Evolutionary conservation across 2,888 invertebrate genomes (phyloP).

Genomic region (Chaitophorus viminalis): DNA sequence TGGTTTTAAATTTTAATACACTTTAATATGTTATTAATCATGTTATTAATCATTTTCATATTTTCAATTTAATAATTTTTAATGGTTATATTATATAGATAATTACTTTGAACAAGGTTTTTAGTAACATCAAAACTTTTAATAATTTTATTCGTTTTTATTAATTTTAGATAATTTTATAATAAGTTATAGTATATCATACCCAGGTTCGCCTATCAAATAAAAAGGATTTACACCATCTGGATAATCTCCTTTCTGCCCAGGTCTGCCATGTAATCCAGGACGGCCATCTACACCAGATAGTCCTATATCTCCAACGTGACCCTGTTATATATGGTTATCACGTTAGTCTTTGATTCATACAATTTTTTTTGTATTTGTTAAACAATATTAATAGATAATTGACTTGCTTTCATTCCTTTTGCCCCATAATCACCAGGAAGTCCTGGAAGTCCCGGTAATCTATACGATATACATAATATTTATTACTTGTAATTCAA

Average conservation of each 20-base stretch:
- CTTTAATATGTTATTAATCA: too few species aligned
- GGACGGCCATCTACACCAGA: slow-evolving; percentile 70
- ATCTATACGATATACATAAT: slow-evolving; percentile 17
- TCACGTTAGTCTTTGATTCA: not conserved
- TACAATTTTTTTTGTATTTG: not conserved
- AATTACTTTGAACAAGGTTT: too few species aligned
- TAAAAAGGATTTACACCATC: slow-evolving; percentile 3
- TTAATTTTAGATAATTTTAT: not conserved
- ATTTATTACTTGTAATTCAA: not conserved
- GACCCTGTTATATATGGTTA: slow-evolving; percentile 66
- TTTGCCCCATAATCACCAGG: slow-evolving; percentile 66
- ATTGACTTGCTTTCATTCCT: slow-evolving; percentile 65
- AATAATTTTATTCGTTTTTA: not conserved
- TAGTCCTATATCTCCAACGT: slow-evolving; percentile 67
- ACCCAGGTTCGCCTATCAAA: slow-evolving; percentile 35
- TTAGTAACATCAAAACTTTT: not conserved
- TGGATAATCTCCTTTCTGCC: slow-evolving; percentile 72
- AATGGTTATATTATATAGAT: too few species aligned
- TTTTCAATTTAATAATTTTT: too few species aligned
- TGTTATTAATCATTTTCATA: too few species aligned
- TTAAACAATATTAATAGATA: not conserved
- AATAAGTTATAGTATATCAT: not conserved
- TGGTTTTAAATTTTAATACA: not conserved
- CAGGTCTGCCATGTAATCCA: slow-evolving; percentile 69
- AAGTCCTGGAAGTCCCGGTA: slow-evolving; percentile 65